Evolutionary conservation across 2,888 invertebrate genomes (phyloP), one percentile per base, ranked within the genome.

Genomic region (Adelphocoris suturalis): DNA sequence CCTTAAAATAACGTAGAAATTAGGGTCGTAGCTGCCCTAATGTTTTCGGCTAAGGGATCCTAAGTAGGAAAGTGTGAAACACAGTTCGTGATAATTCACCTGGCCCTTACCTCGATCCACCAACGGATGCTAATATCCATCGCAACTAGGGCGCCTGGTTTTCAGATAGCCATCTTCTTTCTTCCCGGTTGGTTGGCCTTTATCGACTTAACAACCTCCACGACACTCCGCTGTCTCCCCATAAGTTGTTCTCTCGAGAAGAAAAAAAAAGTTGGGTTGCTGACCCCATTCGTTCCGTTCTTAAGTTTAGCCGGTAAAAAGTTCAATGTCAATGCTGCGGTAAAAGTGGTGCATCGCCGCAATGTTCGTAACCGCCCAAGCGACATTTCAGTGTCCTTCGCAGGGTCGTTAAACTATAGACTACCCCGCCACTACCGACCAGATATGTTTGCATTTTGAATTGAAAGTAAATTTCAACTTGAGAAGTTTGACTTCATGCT

Each of bases 101-200:
- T 27, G 55, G 9, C 82, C 23, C 37, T 78, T 27, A 84, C 84
- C 19, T n/a, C 19, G 2, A 37, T 37, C 37, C 37, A 37, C 37
- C 37, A 37, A 55, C n/a, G 52, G 85, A 85, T 85, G 85, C 85
- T 85, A 85, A 85, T 85, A 85, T 85, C 85, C 85, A 85, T 85
- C 85, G 85, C 57, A 85, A 85, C 85, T 85, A 28, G 85, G 85
- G 85, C 85, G 27, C 57, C 57, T 28, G 14, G 61, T 57, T 19
- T 52, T 55, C 61, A 85, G 85, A 85, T 85, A 85, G 27, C 57
- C 61, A 85, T 85, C 85, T 85, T 55, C 85, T 57, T 85, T 85
- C 85, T 85, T 28, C 27, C 82, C 27, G 57, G 85, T 57, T 57
- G 57, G 85, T 61, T 61, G 12, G 57, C 85, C 61, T 85, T 61